Percentiles rank a stretch among this genome's conserved stretches.
phyloP scores from a whole-genome alignment of 2,113 vertebrate species.

The Pteronura brasiliensis region DNA sequence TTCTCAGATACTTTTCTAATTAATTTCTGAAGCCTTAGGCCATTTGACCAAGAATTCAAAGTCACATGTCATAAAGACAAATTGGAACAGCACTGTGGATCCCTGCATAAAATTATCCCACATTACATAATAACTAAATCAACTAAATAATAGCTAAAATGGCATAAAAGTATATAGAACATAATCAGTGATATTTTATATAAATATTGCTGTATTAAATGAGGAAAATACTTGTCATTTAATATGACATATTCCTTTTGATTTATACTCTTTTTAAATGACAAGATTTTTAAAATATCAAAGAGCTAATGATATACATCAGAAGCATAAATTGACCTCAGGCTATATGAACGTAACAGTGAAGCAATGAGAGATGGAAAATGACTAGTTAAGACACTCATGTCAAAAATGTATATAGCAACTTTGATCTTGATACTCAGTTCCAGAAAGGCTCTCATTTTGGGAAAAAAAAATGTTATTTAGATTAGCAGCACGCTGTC shows the following conservation, averaged over 20 bases:
- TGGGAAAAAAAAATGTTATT: not conserved
- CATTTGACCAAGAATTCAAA: constrained; percentile 54
- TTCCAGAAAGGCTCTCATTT: not conserved
- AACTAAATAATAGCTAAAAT: not conserved
- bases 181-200: constrained; percentile 1
- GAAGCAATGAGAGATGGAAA: constrained; percentile 21
- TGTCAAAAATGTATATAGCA: not conserved
- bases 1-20: constrained; percentile 51
- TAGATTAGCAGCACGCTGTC: not conserved
- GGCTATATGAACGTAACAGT: not conserved
- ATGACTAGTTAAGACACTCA: not conserved
- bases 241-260: not conserved
- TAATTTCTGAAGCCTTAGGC: constrained; percentile 55
- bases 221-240: constrained; percentile 11
- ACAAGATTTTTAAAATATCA: constrained; percentile 17
- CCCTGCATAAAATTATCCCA: constrained; percentile 26
- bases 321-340: not conserved
- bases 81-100: constrained; percentile 27
- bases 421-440: not conserved
- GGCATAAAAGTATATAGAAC: not conserved
- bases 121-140: not conserved
- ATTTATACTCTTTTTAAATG: constrained; percentile 19
- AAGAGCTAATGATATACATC: not conserved
- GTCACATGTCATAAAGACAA: constrained; percentile 22
- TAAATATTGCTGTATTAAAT: not conserved